Percentiles rank a stretch among this genome's conserved stretches.
phyloP scores from a whole-genome alignment of 2,797 vertebrate genomes.

The Neosilurus hyrtlii region DNA sequence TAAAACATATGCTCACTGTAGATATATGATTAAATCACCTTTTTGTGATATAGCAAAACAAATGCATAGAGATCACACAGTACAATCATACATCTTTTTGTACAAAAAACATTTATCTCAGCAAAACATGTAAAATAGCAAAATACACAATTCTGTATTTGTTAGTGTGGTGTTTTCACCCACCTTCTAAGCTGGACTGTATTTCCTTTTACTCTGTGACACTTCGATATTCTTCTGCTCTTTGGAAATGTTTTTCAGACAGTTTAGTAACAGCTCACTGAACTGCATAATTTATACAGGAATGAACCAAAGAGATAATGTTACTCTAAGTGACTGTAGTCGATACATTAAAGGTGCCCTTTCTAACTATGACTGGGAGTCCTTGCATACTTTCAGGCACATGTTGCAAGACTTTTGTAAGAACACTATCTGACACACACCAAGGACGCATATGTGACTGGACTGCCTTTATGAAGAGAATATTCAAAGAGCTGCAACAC shows the following conservation, averaged over 20 bases:
- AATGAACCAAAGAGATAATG: conserved; percentile 76
- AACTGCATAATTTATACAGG: conserved; percentile 84
- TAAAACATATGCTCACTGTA: background rate
- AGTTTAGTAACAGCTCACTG: conserved; percentile 78
- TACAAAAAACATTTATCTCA: background rate
- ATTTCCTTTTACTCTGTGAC: conserved; percentile 33
- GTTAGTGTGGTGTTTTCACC: conserved; percentile 31
- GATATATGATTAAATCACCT: background rate
- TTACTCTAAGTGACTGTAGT: conserved; percentile 79
- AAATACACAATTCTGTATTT: background rate
- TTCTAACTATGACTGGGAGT: conserved; percentile 66
- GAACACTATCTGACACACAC: conserved; percentile 41
- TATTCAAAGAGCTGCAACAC: conserved; percentile 36
- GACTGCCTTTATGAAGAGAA: conserved; percentile 32
- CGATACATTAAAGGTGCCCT: conserved; percentile 71
- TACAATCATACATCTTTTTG: background rate
- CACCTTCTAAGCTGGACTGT: conserved; percentile 36
- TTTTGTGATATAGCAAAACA: conserved; percentile 2
- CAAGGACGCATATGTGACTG: conserved; percentile 32
- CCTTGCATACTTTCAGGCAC: conserved; percentile 55
- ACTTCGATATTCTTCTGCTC: conserved; percentile 65
- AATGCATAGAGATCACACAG: background rate
- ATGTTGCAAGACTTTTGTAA: conserved; percentile 54
- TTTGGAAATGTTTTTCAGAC: conserved; percentile 77
- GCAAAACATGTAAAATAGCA: background rate